Base-by-base conservation (phyloP, 2,797 vertebrate species). In the Etheostoma perlongum region DNA sequence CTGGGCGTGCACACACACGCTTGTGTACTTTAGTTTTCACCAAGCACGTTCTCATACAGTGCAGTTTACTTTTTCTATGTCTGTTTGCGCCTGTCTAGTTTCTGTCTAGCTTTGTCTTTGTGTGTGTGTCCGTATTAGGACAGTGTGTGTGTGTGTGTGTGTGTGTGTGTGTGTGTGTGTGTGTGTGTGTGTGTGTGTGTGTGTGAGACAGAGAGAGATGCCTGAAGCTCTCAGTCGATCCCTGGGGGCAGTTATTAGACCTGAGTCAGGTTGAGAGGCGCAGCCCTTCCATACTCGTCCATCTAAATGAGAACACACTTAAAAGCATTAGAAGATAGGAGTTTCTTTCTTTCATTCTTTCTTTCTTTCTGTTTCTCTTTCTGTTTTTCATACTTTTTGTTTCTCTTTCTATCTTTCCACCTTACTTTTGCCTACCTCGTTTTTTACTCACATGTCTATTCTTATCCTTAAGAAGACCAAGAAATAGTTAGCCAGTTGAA, bases 261-360 rank as follows among this genome's bases (percentile, higher is more conserved):
- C 91, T 87, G 89, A 93, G 87, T 92, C 88, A 91, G 85, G 79
- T 81, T 84, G 83, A 88, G 86, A 87, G 83, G 87, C 71, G 55
- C 74, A 16, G 61, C 68, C 82, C 72, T 65, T 55, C 48, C 76
- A 74, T 72, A 78, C 74, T 88, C 67, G 47, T 62, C 61, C 19
- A 1, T 76, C 62, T 73, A 52, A 87, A 85, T 59, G 74, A 85
- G 65, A 68, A 84, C 68, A 78, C 19, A 19, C 36, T 78, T 76
- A 63, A 74, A 83, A 78, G 72, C 64, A 64, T 64, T 51, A 65
- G 5, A 49, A 58, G 67, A 69, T 49, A 49, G 62, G n/a, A 54
- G 9, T 42, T 7, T 59, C 21, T 19, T 19, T 55, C 14, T 36
- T 13, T 64, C 11, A 36, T 7, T 59, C 14, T 18, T n/a, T 19